Conservation (phyloP, 53 echinoderm and acorn worm genomes). For the Luidia sarsii region DNA sequence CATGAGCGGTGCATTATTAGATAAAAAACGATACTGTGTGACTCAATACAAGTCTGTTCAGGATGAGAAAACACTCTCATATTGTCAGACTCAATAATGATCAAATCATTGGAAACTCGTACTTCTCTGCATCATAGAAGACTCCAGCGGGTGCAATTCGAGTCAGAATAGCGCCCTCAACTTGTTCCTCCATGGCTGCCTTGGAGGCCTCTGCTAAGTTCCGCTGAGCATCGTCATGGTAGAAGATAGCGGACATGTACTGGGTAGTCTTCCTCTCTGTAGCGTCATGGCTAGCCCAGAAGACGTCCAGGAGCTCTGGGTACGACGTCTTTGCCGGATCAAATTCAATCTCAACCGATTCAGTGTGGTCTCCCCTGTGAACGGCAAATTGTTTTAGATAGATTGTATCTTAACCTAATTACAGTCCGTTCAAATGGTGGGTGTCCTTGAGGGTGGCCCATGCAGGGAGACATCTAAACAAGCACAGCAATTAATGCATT, state of each 20-base stretch:
- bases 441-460: no score
- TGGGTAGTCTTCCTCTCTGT: slow-evolving; percentile 65
- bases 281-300: slow-evolving; percentile 71
- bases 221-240: slow-evolving; percentile 67
- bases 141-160: slow-evolving; percentile 62
- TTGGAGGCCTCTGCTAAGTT: slow-evolving; percentile 51
- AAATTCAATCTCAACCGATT: slow-evolving; percentile 78
- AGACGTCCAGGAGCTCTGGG: slow-evolving; percentile 52
- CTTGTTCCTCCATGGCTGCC: slow-evolving; percentile 36
- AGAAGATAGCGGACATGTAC: slow-evolving; percentile 86
- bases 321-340: slow-evolving; percentile 65
- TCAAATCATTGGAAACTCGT: no score
- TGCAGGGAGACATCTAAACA: no score
- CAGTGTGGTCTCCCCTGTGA: slow-evolving; percentile 74
- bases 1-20: no score
- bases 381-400: no score
- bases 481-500: no score
- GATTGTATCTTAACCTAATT: no score
- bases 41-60: no score
- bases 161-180: slow-evolving; percentile 42
- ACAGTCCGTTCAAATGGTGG: no score
- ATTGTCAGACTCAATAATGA: no score
- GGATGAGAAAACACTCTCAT: no score
- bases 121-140: slow-evolving; percentile 88
- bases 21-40: no score